Conservation (phyloP, 1,140 invertebrate species). For the Coboldia fuscipes region DNA sequence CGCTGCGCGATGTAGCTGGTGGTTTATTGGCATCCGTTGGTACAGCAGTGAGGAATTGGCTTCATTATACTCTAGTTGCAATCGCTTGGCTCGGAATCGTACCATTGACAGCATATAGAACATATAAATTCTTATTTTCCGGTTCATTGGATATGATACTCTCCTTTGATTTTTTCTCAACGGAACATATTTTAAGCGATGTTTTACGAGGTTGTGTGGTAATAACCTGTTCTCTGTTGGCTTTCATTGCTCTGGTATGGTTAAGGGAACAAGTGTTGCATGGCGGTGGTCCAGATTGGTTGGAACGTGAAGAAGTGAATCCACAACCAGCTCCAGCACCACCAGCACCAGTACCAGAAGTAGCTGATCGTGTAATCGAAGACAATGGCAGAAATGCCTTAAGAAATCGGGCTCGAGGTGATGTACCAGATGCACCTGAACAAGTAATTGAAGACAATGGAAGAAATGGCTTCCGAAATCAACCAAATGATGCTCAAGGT, state of each 20-base stretch:
- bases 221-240: conserved; percentile 86
- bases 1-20: conserved; percentile 70
- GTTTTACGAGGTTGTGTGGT: conserved; percentile 93
- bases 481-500: conserved; percentile 6
- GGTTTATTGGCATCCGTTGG: conserved; percentile 75
- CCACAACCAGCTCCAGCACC: conserved; percentile 7
- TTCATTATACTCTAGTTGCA: conserved; percentile 90
- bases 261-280: conserved; percentile 93
- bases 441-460: conserved; percentile 1
- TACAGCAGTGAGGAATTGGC: conserved; percentile 84
- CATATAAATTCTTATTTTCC: conserved; percentile 79
- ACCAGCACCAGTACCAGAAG: conserved; percentile 13
- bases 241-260: conserved; percentile 95
- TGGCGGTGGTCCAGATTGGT: conserved; percentile 89
- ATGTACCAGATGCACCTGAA: conserved; percentile 2
- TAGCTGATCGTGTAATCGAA: conserved; percentile 10
- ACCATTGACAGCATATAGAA: conserved; percentile 88
- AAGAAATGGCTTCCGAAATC: conserved; percentile 1
- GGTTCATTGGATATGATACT: conserved; percentile 67
- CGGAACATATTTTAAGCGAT: conserved; percentile 81
- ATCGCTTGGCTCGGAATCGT: conserved; percentile 94
- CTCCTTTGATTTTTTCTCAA: conserved; percentile 78
- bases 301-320: conserved; percentile 45
- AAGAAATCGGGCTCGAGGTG: no score
- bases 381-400: conserved; percentile 24